Conservation (phyloP, 2,113 vertebrate genomes). For the Cyanoderma ruficeps region DNA sequence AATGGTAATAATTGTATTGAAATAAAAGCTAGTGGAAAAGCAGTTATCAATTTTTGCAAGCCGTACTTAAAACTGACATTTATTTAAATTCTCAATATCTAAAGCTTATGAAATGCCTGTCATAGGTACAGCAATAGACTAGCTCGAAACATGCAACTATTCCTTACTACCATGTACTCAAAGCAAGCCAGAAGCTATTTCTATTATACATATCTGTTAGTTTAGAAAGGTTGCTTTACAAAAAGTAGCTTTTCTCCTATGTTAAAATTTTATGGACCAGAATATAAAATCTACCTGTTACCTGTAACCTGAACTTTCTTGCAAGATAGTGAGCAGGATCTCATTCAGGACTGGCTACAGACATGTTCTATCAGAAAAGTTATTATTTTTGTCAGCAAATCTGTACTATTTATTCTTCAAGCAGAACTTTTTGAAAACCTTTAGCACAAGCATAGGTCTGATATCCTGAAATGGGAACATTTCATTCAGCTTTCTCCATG, state of each 20-base stretch:
- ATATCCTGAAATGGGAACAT: not conserved
- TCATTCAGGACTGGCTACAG: not conserved
- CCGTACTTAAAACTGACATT: not conserved
- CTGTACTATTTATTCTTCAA: not conserved
- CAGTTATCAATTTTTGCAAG: not conserved
- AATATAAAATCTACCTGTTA: not conserved
- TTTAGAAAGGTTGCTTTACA: not conserved
- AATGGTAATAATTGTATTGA: not conserved
- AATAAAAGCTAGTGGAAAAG: not conserved
- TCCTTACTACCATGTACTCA: not conserved
- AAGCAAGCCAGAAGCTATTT: not conserved
- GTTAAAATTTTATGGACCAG: not conserved
- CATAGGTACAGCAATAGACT: not conserved
- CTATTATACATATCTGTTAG: not conserved
- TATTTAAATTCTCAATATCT: not conserved
- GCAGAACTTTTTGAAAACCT: not conserved
- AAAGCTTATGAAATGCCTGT: not conserved
- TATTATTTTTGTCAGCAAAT: not conserved
- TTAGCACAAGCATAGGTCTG: not conserved
- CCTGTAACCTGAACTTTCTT: not conserved
- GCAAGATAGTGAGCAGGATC: not conserved
- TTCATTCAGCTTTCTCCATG: not conserved
- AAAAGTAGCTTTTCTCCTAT: not conserved
- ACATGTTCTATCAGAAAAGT: not conserved
- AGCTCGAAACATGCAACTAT: not conserved